Evolutionary conservation across 2,888 invertebrate genomes (phyloP).

Genomic region (Eristalis pertinax): DNA sequence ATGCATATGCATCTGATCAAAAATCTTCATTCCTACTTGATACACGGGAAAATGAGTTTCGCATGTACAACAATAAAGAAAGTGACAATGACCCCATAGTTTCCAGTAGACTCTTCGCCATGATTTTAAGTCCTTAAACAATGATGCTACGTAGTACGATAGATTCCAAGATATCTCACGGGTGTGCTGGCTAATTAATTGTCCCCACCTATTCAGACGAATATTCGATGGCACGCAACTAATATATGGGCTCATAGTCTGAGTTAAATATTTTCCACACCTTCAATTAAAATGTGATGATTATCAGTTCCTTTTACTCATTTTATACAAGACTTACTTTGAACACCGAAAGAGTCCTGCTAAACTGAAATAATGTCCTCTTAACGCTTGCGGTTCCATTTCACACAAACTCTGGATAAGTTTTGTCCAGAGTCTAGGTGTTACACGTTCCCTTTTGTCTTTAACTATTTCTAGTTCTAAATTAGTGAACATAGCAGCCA

Average conservation of each 20-base stretch:
- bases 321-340: conserved; percentile 77
- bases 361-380: conserved; percentile 91
- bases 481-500: conserved; percentile 94
- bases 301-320: neutral
- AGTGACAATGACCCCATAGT: conserved; percentile 95
- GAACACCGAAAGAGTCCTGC: conserved; percentile 89
- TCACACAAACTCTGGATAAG: conserved; percentile 90
- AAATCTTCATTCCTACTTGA: conserved; percentile 80
- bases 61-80: conserved; percentile 90
- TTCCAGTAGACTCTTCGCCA: conserved; percentile 98
- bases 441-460: conserved; percentile 94
- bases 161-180: conserved; percentile 91
- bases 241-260: conserved; percentile 86
- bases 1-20: neutral
- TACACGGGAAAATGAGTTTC: conserved; percentile 89
- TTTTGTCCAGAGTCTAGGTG: conserved; percentile 91
- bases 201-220: conserved; percentile 88
- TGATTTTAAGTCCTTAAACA: conserved; percentile 90
- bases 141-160: conserved; percentile 88
- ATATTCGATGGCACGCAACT: conserved; percentile 89
- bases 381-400: conserved; percentile 87
- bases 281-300: conserved; percentile 79
- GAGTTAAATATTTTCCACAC: conserved; percentile 88
- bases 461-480: conserved; percentile 91
- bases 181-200: conserved; percentile 87